A percentile compares a stretch with the other conserved stretches of the same genome.
phyloP scores from a whole-genome alignment of 2,888 invertebrate genomes.

The Pecten maximus region DNA sequence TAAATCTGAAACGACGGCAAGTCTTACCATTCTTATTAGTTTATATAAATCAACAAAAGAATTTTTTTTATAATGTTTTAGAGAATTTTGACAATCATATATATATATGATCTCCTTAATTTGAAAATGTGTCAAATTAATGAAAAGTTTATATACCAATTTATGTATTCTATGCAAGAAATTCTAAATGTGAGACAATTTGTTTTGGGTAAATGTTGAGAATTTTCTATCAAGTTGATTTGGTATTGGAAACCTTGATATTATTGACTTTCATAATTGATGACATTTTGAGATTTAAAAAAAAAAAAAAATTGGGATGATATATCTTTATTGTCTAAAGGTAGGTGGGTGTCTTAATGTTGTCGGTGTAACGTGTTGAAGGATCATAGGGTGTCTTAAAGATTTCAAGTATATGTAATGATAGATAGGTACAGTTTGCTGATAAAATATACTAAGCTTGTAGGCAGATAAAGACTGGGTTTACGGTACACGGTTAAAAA shows the following conservation, averaged over 20 bases:
- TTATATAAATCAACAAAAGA: neutral
- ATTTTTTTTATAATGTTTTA: neutral
- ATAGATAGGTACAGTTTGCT: neutral
- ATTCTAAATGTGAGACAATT: neutral
- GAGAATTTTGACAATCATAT: neutral
- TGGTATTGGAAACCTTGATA: neutral
- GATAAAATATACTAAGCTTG: neutral
- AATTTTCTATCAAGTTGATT: neutral
- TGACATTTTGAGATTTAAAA: no score
- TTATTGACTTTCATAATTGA: neutral
- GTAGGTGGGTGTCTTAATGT: neutral
- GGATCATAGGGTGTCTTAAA: neutral
- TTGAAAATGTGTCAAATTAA: no score
- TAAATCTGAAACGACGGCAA: neutral
- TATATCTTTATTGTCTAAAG: neutral
- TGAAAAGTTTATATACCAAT: no score
- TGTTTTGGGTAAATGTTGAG: neutral
- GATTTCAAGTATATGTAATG: conserved; percentile 18
- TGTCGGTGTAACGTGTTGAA: neutral
- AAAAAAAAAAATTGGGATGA: no score
- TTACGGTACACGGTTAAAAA: neutral
- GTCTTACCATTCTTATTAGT: neutral
- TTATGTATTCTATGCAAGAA: no score
- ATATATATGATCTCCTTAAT: neutral
- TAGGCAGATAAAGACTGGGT: neutral